phyloP scores from a whole-genome alignment of 30 jellyfish, hydroid and myxozoan species.

The Mastigias papua region DNA sequence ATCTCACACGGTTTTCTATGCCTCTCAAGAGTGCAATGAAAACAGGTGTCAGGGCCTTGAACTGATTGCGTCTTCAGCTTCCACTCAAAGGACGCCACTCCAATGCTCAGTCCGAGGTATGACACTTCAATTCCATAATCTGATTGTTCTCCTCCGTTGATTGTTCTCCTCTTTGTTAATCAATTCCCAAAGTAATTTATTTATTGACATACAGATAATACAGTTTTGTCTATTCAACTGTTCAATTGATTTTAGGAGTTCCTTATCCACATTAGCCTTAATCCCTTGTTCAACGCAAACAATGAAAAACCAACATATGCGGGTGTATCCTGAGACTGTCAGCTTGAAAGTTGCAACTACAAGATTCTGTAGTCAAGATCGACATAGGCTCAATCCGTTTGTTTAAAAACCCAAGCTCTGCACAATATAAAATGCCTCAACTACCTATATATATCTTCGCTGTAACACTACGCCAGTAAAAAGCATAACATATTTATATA shows the following conservation, averaged over 20 bases:
- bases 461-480: no score
- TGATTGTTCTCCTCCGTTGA: background rate
- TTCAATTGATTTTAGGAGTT: background rate
- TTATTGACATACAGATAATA: background rate
- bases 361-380: no score
- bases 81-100: background rate
- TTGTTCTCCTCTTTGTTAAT: slow-evolving; percentile 3
- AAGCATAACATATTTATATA: no score
- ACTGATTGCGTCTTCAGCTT: background rate
- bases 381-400: no score
- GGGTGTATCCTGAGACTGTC: background rate
- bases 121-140: background rate
- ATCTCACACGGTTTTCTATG: background rate
- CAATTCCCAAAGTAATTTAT: background rate
- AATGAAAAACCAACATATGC: background rate
- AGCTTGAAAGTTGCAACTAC: no score
- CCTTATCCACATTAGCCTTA: background rate
- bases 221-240: background rate
- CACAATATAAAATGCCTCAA: no score
- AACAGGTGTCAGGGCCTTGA: slow-evolving; percentile 15
- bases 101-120: background rate
- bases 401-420: no score
- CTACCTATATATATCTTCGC: no score
- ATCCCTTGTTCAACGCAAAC: background rate
- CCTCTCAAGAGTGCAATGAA: background rate